Conservation (phyloP, 2,113 vertebrate genomes). For the Caretta caretta region DNA sequence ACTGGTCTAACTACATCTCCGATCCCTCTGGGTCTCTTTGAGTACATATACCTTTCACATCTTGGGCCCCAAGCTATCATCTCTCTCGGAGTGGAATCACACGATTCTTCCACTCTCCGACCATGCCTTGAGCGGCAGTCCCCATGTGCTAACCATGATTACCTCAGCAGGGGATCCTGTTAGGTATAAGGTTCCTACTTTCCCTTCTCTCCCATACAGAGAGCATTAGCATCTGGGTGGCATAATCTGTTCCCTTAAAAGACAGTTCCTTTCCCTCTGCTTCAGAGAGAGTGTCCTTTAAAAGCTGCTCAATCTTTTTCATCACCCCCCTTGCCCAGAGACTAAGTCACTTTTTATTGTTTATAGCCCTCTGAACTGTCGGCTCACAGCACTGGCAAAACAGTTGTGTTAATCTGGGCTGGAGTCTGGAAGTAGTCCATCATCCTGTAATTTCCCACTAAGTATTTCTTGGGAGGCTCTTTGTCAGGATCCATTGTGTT, state of each 20-base stretch:
- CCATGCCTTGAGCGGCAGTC: background rate
- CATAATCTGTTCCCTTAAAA: background rate
- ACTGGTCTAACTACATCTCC: background rate
- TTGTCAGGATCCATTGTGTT: rapidly evolving
- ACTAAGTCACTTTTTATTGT: background rate
- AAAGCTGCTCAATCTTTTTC: background rate
- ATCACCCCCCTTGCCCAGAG: background rate
- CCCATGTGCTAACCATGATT: background rate
- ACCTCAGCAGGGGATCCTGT: background rate
- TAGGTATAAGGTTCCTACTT: background rate
- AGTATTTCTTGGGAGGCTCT: background rate
- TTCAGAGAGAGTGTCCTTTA: background rate
- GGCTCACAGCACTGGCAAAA: background rate
- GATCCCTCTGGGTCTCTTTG: background rate
- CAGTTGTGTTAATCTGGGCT: background rate
- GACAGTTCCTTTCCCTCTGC: background rate
- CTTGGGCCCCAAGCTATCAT: background rate
- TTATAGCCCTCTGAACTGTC: background rate
- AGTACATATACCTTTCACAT: background rate
- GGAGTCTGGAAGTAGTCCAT: background rate
- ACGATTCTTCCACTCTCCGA: background rate
- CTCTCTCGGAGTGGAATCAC: background rate
- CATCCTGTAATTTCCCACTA: background rate
- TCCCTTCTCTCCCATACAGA: background rate
- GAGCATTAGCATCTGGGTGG: background rate